These are phyloP conservation scores for Meda fulgida DNA, from an alignment of 2,797 vertebrate genomes.

Conservation along the genomic window DNA sequence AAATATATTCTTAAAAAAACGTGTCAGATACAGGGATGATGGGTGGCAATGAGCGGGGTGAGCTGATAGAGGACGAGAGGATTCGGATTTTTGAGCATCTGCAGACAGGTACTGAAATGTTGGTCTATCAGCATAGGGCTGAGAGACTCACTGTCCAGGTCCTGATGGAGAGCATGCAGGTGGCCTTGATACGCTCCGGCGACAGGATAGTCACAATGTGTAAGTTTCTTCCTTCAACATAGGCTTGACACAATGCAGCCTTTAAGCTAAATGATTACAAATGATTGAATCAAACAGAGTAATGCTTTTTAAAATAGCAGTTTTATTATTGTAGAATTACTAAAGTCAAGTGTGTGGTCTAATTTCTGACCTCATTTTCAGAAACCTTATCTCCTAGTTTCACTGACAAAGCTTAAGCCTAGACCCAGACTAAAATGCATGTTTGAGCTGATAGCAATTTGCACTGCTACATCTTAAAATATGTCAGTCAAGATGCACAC, in stretches of 20 bases:
- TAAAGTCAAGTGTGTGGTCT: not conserved
- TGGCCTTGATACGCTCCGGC: not conserved
- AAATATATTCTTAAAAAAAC: too few relatives aligned
- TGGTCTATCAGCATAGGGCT: slow-evolving; percentile 4
- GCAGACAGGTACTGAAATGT: slow-evolving; percentile 1
- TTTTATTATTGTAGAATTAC: not conserved
- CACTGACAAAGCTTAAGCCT: too few relatives aligned
- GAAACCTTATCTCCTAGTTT: not conserved
- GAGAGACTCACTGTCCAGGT: slow-evolving; percentile 13
- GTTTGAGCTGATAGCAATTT: too few relatives aligned
- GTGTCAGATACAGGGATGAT: not conserved
- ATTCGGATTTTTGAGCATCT: not conserved
- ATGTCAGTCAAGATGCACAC: too few relatives aligned
- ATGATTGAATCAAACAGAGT: not conserved
- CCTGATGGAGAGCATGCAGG: slow-evolving; percentile 14
- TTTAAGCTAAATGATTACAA: not conserved
- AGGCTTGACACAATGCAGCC: not conserved
- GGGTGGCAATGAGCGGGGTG: not conserved
- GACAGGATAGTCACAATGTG: not conserved
- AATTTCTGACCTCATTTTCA: not conserved
- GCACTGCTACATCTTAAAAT: too few relatives aligned
- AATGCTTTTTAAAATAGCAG: not conserved
- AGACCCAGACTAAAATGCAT: too few relatives aligned
- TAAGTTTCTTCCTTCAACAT: not conserved
- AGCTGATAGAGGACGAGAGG: not conserved